A percentile compares a stretch with the other conserved stretches of the same genome.
phyloP scores from a whole-genome alignment of 2,113 vertebrate genomes.

The Scartelaos histophorus region DNA sequence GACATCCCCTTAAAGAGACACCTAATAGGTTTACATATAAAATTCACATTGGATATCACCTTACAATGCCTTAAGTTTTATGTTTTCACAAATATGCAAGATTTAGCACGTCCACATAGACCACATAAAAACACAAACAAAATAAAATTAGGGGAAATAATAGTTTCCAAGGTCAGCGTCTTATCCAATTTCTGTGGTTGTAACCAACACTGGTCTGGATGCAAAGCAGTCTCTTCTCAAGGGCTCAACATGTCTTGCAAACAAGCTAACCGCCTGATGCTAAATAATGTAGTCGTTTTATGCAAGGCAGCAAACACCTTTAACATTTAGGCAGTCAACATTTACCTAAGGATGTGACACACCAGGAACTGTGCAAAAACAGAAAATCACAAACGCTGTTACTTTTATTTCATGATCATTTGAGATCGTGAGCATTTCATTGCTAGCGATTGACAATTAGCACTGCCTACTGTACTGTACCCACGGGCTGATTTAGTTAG shows the following conservation, averaged over 20 bases:
- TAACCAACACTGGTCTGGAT: slow-evolving; percentile 22
- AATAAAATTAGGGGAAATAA: not conserved
- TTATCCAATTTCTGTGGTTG: not conserved
- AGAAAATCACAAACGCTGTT: not conserved
- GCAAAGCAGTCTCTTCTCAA: slow-evolving; percentile 11
- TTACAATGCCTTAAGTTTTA: no score
- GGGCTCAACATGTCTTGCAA: slow-evolving; percentile 27
- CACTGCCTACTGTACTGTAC: slow-evolving; percentile 9
- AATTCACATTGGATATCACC: no score
- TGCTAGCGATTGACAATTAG: slow-evolving; percentile 19
- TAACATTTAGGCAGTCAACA: not conserved
- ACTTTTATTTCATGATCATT: not conserved
- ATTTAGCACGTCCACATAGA: no score
- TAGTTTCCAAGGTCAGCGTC: no score
- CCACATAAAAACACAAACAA: not conserved
- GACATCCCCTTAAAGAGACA: no score
- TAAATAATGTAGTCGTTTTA: slow-evolving; percentile 24
- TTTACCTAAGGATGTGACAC: not conserved
- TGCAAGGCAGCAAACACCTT: not conserved
- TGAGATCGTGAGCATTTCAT: slow-evolving; percentile 9
- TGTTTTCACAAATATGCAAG: no score
- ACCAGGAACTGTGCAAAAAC: not conserved
- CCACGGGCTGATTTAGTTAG: slow-evolving; percentile 55
- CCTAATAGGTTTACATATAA: no score
- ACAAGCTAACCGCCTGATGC: slow-evolving; percentile 35